Evolutionary conservation across 1,140 invertebrate genomes (phyloP).

Genomic region (Diorhabda carinulata): DNA sequence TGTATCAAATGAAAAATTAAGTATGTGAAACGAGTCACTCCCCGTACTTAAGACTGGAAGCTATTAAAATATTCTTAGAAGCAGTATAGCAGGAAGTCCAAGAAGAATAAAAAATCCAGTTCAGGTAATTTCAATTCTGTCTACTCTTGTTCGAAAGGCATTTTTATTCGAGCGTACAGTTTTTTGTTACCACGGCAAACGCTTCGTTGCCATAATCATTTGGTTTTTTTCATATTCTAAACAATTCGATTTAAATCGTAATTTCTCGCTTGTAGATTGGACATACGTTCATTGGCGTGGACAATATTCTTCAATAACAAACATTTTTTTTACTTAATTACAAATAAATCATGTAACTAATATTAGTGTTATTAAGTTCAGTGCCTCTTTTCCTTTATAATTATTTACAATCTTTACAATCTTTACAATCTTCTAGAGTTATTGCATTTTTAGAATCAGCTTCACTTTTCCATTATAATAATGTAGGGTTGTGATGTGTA

Average conservation of each 20-base stretch:
- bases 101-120: conserved; percentile 1
- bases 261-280: conserved; percentile 14
- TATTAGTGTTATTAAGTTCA: too few relatives aligned
- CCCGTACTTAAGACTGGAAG: background rate
- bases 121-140: background rate
- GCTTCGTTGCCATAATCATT: conserved; percentile 5
- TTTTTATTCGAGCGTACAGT: background rate
- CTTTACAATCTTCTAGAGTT: too few relatives aligned
- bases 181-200: background rate
- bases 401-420: too few relatives aligned
- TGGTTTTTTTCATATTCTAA: background rate
- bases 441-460: too few relatives aligned
- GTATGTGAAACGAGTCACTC: background rate
- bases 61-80: conserved; percentile 1
- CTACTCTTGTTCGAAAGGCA: background rate
- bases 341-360: too few relatives aligned
- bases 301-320: too few relatives aligned
- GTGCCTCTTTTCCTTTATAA: too few relatives aligned
- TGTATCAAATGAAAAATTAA: too few relatives aligned
- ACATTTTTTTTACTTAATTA: too few relatives aligned
- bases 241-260: conserved; percentile 11
- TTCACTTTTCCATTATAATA: too few relatives aligned
- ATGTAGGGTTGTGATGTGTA: too few relatives aligned
- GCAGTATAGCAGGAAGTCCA: background rate
- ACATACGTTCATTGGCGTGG: conserved; percentile 1